phyloP scores from a whole-genome alignment of 2,113 vertebrate genomes.

The Calyptomena viridis region DNA sequence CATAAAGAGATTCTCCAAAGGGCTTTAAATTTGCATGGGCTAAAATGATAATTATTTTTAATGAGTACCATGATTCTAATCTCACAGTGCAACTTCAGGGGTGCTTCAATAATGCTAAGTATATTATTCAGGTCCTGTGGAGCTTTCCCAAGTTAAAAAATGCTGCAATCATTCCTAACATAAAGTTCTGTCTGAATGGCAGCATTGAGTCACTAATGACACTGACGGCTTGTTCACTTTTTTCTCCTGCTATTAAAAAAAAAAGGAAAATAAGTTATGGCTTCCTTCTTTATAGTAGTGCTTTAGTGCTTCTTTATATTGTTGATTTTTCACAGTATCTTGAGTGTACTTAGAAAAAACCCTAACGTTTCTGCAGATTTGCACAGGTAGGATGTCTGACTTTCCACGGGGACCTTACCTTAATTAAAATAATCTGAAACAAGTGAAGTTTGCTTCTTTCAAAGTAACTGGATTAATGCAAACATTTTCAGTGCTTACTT shows the following conservation, averaged over 20 bases:
- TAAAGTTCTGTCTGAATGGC: background rate
- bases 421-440: background rate
- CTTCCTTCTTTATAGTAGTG: background rate
- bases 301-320: background rate
- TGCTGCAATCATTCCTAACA: background rate
- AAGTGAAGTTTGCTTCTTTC: slow-evolving; percentile 25
- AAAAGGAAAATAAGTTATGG: background rate
- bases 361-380: background rate
- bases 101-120: background rate
- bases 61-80: background rate
- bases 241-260: background rate
- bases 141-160: background rate
- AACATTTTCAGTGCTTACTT: slow-evolving; percentile 17
- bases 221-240: background rate
- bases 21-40: background rate
- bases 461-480: slow-evolving; percentile 34
- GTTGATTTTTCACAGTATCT: background rate
- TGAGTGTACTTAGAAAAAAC: background rate
- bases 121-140: background rate
- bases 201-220: background rate
- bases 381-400: background rate
- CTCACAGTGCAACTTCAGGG: background rate
- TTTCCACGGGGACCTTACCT: background rate
- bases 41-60: slow-evolving; percentile 33
- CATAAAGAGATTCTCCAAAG: background rate